These are phyloP conservation scores for Spizaetus ornatus DNA, from an alignment of 2,113 vertebrate genomes.

Conservation along the genomic window DNA sequence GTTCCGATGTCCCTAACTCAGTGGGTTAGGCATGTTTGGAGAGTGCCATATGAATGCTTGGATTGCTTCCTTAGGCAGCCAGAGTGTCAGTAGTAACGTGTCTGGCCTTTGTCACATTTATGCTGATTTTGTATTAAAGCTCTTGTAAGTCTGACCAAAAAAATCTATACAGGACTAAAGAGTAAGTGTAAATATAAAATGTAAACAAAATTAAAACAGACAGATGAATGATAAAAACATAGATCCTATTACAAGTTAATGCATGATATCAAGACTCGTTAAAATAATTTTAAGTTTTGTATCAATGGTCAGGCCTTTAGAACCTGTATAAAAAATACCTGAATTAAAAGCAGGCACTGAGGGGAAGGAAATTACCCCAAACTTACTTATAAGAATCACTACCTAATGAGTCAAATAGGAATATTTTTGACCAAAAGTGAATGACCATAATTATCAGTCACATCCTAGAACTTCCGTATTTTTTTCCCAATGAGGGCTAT, in stretches of 20 bases:
- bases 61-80: neutral
- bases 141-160: neutral
- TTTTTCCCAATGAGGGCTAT: neutral
- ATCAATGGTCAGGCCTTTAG: neutral
- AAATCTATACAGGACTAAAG: neutral
- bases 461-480: neutral
- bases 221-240: neutral
- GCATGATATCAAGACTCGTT: neutral
- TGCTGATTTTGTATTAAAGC: neutral
- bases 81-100: neutral
- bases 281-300: neutral
- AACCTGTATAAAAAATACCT: neutral
- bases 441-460: neutral
- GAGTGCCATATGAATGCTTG: neutral
- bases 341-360: neutral
- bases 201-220: neutral
- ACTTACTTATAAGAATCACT: neutral
- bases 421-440: neutral
- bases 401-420: neutral
- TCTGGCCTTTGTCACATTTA: neutral
- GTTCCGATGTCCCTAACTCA: rapidly evolving
- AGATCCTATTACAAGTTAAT: neutral
- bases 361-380: neutral
- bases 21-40: neutral
- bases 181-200: neutral